These are phyloP conservation scores for Ophioderma brevispina DNA, from an alignment of 35 echinoderm and acorn worm species.

Conservation along the genomic window DNA sequence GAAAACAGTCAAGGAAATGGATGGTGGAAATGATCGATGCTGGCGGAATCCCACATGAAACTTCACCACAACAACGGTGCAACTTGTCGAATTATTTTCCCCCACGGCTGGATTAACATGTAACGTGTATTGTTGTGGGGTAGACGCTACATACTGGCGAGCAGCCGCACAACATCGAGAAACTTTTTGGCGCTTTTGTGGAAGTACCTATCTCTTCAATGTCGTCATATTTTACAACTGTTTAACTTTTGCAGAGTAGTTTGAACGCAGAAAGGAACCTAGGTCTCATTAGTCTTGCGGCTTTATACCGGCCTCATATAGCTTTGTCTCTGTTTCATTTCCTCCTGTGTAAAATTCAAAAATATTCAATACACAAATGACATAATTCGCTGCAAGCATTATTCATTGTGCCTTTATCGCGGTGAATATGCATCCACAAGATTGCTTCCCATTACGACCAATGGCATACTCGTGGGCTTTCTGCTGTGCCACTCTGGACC, in stretches of 20 bases:
- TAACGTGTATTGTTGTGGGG: neutral
- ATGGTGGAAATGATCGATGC: neutral
- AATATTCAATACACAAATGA: neutral
- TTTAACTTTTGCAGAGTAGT: neutral
- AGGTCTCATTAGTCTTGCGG: neutral
- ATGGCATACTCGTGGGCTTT: neutral
- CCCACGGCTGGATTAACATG: neutral
- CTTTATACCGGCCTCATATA: neutral
- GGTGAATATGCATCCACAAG: neutral
- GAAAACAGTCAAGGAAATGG: neutral
- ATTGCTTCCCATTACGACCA: neutral
- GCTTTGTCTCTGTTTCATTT: neutral
- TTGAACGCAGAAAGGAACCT: neutral
- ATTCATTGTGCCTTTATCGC: neutral
- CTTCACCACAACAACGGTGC: neutral
- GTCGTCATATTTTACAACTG: neutral
- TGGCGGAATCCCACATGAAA: neutral
- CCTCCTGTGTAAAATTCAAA: neutral
- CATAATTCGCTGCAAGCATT: neutral
- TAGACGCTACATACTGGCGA: neutral
- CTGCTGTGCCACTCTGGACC: neutral
- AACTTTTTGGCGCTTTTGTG: neutral
- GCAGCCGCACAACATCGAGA: neutral
- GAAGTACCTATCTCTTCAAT: neutral
- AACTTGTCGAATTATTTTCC: neutral